These are phyloP conservation scores for Metellina segmentata DNA, from an alignment of 2,888 invertebrate genomes.

Conservation along the genomic window DNA sequence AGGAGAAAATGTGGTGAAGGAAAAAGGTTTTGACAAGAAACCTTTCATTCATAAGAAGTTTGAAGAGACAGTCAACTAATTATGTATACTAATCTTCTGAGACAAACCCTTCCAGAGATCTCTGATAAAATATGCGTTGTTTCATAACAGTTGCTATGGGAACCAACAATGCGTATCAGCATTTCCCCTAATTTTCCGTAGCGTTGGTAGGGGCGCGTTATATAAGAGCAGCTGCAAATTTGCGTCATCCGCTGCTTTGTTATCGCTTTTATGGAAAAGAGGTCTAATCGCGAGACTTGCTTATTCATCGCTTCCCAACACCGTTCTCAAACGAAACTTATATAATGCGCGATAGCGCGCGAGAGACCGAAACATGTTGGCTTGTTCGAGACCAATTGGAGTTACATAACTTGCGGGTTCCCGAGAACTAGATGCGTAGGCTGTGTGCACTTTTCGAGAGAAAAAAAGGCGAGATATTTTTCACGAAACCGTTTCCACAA, in stretches of 20 bases:
- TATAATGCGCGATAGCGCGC: slow-evolving; percentile 25
- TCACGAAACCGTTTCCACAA: slow-evolving; percentile 7
- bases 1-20: too few relatives aligned
- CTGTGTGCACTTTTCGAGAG: not conserved
- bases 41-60: too few relatives aligned
- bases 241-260: slow-evolving; percentile 34
- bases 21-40: too few relatives aligned
- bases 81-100: not conserved
- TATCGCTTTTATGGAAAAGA: slow-evolving; percentile 46
- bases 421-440: not conserved
- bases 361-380: not conserved
- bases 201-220: not conserved
- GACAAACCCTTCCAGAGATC: not conserved
- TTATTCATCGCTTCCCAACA: slow-evolving; percentile 15
- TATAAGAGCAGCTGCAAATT: slow-evolving; percentile 26
- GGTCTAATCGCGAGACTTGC: slow-evolving; percentile 6
- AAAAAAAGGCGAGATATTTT: not conserved
- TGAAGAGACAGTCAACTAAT: too few relatives aligned
- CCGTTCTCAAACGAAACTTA: not conserved
- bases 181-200: not conserved
- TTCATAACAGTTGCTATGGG: slow-evolving; percentile 21
- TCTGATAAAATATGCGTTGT: not conserved
- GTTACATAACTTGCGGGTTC: slow-evolving; percentile 2
- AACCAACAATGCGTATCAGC: not conserved
- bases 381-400: not conserved